Percentiles rank a stretch among this genome's conserved stretches.
Evolutionary conservation across 2,113 vertebrate genomes (phyloP).

Genomic region (Geococcyx californianus): DNA sequence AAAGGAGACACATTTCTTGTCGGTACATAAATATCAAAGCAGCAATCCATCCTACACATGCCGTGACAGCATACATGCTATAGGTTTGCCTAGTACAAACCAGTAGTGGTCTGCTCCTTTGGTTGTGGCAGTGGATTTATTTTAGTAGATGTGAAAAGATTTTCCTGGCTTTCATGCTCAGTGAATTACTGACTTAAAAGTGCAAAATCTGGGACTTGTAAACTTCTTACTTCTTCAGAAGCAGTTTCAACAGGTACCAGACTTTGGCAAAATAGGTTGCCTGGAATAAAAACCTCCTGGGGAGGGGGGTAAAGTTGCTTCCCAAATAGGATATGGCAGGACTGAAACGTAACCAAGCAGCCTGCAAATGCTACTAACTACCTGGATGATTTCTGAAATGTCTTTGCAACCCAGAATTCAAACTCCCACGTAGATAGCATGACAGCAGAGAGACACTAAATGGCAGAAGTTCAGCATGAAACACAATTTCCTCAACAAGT

Average conservation of each 20-base stretch:
- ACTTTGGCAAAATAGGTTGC: neutral
- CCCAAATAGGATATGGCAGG: neutral
- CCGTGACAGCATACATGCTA: neutral
- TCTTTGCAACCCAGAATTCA: neutral
- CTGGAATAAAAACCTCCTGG: neutral
- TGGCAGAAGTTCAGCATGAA: neutral
- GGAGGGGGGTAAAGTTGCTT: neutral
- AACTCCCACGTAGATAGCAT: neutral
- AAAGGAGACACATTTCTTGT: constrained; percentile 20
- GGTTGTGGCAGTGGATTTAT: neutral
- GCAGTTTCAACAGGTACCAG: neutral
- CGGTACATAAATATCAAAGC: neutral
- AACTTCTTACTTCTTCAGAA: neutral
- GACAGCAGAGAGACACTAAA: neutral
- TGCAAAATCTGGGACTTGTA: neutral
- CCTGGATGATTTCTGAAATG: constrained; percentile 9
- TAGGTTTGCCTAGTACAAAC: neutral
- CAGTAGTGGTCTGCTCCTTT: neutral
- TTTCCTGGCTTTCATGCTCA: neutral
- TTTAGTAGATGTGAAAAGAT: neutral
- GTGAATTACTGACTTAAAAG: neutral
- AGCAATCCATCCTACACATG: neutral
- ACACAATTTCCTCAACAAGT: neutral
- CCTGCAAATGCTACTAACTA: neutral
- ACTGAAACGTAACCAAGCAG: constrained; percentile 29